Evolutionary conservation across 2,797 vertebrate genomes (phyloP), one percentile per base, ranked within the genome.

Genomic region (Enteromius radiatus): DNA sequence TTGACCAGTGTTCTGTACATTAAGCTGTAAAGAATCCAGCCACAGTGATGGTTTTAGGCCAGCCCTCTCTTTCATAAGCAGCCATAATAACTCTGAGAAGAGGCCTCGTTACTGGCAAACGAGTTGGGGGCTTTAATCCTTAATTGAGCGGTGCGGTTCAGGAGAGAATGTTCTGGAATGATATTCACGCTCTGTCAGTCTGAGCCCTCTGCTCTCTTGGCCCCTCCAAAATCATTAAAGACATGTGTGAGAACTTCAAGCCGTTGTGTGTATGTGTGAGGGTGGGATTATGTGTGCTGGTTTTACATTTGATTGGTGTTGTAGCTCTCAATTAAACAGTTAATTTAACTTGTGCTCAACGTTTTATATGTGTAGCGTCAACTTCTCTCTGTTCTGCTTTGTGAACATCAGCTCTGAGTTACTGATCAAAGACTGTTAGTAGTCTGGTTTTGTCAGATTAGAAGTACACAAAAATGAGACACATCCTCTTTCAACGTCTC

Each of bases 131-230:
- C 73, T 85, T 31, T 91, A 91, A 92, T 92, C 91, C 89, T 86
- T 89, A 78, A 88, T 88, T 91, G 89, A 89, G 56, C 73, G 54
- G 73, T 85, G 87, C 87, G 75, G 90, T 93, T 91, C 85, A 82
- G 79, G 49, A 86, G 85, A 76, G 83, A 89, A 88, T 90, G 84
- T 86, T 89, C 86, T 68, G 31, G 80, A 74, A 21, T 83, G 77
- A 91, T 86, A 77, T 92, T 92, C 88, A 92, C 31, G 89, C 92
- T 92, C 87, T 76, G 75, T 80, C 89, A 90, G 89, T 87, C 87
- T 93, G 91, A 93, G 89, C 86, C 75, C 82, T 84, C 83, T 81
- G 68, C 87, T 89, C 75, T 90, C 47, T 69, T 77, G 83, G 85
- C 85, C 79, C 83, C 81, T 87, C 69, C 71, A 84, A 88, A 80